Evolutionary conservation across 2,888 invertebrate species (phyloP).

Genomic region (Hyppa rectilinea): DNA sequence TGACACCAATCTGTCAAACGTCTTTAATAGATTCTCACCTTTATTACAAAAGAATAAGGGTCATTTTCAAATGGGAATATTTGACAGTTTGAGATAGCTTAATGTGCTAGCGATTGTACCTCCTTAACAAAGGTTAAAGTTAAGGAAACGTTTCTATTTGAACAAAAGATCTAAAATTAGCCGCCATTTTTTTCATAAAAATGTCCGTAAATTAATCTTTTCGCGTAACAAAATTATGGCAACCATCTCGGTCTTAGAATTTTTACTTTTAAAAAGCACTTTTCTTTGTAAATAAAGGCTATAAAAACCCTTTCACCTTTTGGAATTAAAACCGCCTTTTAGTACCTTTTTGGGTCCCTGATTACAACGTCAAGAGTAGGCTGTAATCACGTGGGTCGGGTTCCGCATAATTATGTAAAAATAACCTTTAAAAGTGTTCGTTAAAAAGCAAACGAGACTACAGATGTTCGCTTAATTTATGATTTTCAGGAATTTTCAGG

Average conservation of each 20-base stretch:
- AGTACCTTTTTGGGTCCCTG: constrained; percentile 49
- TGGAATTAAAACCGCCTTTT: constrained; percentile 61
- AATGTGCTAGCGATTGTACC: too few relatives aligned
- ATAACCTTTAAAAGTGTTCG: constrained; percentile 58
- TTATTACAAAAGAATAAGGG: too few relatives aligned
- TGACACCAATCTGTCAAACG: too few relatives aligned
- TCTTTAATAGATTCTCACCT: too few relatives aligned
- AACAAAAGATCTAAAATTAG: constrained; percentile 11
- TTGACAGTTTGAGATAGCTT: too few relatives aligned
- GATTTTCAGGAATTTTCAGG: constrained; percentile 48
- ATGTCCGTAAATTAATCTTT: constrained; percentile 1
- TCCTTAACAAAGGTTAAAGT: not conserved
- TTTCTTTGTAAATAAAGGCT: constrained; percentile 58
- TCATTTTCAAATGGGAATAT: too few relatives aligned
- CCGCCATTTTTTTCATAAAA: not conserved
- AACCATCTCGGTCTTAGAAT: constrained; percentile 37
- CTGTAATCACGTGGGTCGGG: constrained; percentile 60
- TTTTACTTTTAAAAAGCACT: constrained; percentile 42
- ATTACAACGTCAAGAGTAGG: constrained; percentile 56
- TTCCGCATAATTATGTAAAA: constrained; percentile 69
- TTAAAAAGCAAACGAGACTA: constrained; percentile 43
- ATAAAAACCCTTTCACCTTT: constrained; percentile 59
- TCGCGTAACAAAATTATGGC: constrained; percentile 34
- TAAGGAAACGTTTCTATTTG: too few relatives aligned
- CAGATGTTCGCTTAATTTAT: constrained; percentile 56